Conservation (phyloP, 2,888 invertebrate genomes). For the Dryomyza anilis region DNA sequence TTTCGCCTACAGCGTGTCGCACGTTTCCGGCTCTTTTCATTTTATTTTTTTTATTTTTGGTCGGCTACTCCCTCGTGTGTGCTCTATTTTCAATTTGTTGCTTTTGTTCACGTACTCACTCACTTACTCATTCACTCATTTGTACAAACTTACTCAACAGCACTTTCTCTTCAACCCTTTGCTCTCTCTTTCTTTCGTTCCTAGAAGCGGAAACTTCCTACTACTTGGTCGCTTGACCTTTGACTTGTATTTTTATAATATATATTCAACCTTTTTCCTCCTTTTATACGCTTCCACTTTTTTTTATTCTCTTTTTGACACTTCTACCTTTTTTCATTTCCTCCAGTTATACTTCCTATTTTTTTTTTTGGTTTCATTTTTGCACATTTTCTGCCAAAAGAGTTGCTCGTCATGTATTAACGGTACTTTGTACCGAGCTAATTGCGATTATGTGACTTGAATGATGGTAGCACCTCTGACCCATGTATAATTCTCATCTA, state of each 20-base stretch:
- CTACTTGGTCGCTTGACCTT: conserved; percentile 51
- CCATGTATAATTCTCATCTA: not conserved
- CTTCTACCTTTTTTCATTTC: no score
- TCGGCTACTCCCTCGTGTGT: conserved; percentile 45
- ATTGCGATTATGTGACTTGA: conserved; percentile 55
- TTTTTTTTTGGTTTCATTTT: conserved; percentile 15
- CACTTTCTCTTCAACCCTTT: no score
- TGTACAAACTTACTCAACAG: no score
- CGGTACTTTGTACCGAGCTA: conserved; percentile 42
- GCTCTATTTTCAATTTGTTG: conserved; percentile 25
- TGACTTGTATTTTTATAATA: conserved; percentile 36
- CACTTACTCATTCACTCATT: not conserved
- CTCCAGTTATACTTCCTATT: no score
- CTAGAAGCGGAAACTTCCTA: not conserved
- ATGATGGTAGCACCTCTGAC: conserved; percentile 34
- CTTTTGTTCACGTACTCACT: not conserved
- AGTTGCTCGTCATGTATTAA: conserved; percentile 18
- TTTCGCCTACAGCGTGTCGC: not conserved
- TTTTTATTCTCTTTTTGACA: no score
- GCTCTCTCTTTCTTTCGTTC: not conserved
- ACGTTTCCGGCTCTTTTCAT: no score
- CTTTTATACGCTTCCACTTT: no score
- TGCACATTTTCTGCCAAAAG: conserved; percentile 37
- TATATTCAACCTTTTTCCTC: no score
- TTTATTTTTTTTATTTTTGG: conserved; percentile 45